phyloP scores from a whole-genome alignment of 2,113 vertebrate species.

The Chaetorhynchus papuensis region DNA sequence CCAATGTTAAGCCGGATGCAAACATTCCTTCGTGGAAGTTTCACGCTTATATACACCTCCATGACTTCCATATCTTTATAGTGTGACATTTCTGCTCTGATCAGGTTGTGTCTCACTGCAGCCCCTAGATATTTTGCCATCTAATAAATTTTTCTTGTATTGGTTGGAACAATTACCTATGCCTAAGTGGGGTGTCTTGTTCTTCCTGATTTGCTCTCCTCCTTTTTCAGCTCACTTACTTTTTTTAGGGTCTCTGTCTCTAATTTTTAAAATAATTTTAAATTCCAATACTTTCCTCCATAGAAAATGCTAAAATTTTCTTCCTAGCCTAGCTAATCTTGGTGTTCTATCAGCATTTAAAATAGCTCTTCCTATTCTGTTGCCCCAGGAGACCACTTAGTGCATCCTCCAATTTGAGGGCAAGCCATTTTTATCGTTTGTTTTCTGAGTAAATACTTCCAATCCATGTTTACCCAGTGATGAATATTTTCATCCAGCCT shows the following conservation, averaged over 20 bases:
- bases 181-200: background rate
- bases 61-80: background rate
- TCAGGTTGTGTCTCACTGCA: background rate
- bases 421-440: background rate
- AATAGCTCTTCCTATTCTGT: background rate
- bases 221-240: background rate
- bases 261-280: background rate
- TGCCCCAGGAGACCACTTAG: background rate
- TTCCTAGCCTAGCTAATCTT: background rate
- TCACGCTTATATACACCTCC: background rate
- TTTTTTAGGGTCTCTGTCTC: background rate
- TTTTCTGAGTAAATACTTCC: conserved; percentile 9
- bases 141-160: background rate
- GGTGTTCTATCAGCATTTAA: background rate
- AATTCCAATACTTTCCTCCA: background rate
- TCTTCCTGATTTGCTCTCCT: background rate
- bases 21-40: background rate
- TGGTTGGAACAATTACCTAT: background rate
- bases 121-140: background rate
- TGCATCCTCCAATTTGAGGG: background rate
- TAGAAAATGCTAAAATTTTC: background rate
- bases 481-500: background rate
- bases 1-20: background rate
- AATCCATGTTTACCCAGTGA: background rate
- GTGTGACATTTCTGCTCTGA: background rate